Base-by-base conservation (phyloP, 2,113 vertebrate species). In the Melierax canorus region DNA sequence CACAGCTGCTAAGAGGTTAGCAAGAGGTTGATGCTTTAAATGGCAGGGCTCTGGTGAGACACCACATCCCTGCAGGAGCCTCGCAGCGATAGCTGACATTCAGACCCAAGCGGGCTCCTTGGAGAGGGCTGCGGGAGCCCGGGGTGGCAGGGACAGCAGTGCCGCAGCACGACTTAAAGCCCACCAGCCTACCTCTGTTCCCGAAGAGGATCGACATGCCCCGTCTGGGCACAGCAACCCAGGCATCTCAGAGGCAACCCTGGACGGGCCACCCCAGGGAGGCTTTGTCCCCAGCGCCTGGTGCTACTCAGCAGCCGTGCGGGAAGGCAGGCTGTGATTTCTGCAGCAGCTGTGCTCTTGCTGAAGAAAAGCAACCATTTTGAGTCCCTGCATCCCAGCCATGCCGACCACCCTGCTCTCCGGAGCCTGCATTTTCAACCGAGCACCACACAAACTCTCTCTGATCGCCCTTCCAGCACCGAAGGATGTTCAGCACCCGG, bases 11-110 rank as follows among this genome's bases (percentile, higher is more conserved):
- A 71, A 94, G 83, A 41, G 78, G 75, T 93, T 89, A 91, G 48
- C 55, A 80, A 85, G 82, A 95, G 76, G 82, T 32, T 58, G 82
- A 71, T 66, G 78, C 64, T 97, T 75, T 92, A 92, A 97, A 91
- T 29, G 51, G 87, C 90, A 94, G 75, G 46, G 63, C 60, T 51
- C 91, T 95, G 56, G 41, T 50, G n/a, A 78, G 64, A 87, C 86
- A 78, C 53, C 59, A 71, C 53, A 81, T 46, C 90, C 85, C 82
- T 80, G 82, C 62, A 95, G 92, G 38, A 96, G 78, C 90, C 96
- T 88, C 4, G 5, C 92, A 96, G 94, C 92, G 84, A 92, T 6
- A 59, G 72, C 64, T 97, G 96, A 95, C 90, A 94, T 96, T 97
- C 60, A 78, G 81, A 91, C 78, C 74, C 62, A 74, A 67, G 71